Evolutionary conservation across 2,797 vertebrate genomes (phyloP), one percentile per base, ranked within the genome.

Genomic region (Sebastes trivittatus): DNA sequence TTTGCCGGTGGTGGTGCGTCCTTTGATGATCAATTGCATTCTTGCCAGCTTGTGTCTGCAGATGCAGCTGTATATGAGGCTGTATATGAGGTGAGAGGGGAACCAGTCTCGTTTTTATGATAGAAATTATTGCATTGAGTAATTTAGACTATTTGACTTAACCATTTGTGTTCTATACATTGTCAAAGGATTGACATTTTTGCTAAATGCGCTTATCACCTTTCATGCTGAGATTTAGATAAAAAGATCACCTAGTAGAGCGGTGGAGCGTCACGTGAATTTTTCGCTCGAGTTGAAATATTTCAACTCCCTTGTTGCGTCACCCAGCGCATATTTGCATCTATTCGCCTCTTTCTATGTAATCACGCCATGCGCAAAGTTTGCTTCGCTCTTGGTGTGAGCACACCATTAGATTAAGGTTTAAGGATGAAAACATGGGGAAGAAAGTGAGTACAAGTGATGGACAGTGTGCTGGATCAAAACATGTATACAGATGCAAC

Each of bases 1-100:
- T 56, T 69, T 38, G 32, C 22, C 23, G 0, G 6, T 69, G 27
- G 20, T 78, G 52, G 27, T 0, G 0, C 5, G 56, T 66, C 61
- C 68, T 84, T 78, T 75, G 77, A 85, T 78, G 34, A 80, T 79
- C 22, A 70, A 29, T 78, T 8, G 78, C 36, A 27, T 61, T 80
- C 52, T 77, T 67, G 29, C 59, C 22, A 23, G 27, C 60, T 46
- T 58, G 27, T 66, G 64, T 67, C 61, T 68, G 46, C 38, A 76
- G 49, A 23, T 71, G 63, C 10, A 30, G 46, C 62, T 67, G 55
- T 30, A 54, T 60, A 14, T 30, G 14, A 58, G n/a, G 22, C 36
- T 52, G 34, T 23, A 16, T 62, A 6, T 25, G 14, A 75, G 54
- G 20, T 23, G 34, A 46, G 49, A 6, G 20, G 7, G 23, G 10